These are phyloP conservation scores for Tyto alba DNA, from an alignment of 2,113 vertebrate genomes.

Conservation along the genomic window DNA sequence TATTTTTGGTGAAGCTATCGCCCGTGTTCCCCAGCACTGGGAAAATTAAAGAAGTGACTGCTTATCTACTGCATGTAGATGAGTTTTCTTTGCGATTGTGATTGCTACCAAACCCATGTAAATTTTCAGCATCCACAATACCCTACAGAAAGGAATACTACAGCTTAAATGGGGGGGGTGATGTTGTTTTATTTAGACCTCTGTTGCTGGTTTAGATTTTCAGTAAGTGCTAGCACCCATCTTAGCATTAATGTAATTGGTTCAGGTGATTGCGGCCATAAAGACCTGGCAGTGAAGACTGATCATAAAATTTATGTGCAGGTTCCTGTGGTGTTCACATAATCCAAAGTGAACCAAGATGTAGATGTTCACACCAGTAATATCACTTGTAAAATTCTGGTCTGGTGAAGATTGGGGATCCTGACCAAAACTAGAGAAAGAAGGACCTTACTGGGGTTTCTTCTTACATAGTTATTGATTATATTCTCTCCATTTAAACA, in stretches of 20 bases:
- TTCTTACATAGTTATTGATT: neutral
- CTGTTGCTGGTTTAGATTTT: neutral
- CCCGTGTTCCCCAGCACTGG: no score
- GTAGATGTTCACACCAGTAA: neutral
- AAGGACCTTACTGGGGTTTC: neutral
- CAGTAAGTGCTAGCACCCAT: neutral
- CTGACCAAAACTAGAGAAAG: neutral
- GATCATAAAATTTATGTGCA: neutral
- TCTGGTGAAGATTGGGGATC: neutral
- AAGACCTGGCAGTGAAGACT: neutral
- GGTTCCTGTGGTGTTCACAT: neutral
- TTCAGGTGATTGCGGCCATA: neutral
- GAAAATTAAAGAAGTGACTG: no score
- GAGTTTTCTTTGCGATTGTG: no score
- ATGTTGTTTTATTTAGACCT: rapidly evolving
- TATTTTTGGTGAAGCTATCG: no score
- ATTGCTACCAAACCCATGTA: neutral
- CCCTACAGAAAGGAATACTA: neutral
- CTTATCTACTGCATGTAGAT: no score
- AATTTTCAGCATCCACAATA: neutral
- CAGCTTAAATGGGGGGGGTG: neutral
- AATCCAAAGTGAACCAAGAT: neutral
- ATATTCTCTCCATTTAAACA: neutral
- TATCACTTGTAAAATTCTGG: neutral
- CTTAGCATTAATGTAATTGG: neutral